Percentiles rank a stretch among this genome's conserved stretches.
phyloP scores from a whole-genome alignment of 2,888 invertebrate species.

The Machimus rusticus region DNA sequence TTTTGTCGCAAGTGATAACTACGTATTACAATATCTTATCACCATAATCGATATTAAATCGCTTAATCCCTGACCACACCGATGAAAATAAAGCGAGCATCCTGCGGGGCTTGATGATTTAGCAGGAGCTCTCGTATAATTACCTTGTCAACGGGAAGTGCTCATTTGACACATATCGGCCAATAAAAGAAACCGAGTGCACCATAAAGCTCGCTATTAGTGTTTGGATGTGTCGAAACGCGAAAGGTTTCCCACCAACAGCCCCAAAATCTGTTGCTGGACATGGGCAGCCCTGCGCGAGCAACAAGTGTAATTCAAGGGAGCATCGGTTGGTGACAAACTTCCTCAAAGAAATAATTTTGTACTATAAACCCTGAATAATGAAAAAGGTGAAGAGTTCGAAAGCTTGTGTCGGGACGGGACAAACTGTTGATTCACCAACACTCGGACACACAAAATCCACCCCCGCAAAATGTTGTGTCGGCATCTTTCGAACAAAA shows the following conservation, averaged over 20 bases:
- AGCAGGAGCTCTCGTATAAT: not conserved
- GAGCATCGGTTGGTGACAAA: not conserved
- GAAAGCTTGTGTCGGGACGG: not conserved
- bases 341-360: not conserved
- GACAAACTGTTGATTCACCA: conserved; percentile 11
- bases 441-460: not conserved
- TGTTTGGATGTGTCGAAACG: not conserved
- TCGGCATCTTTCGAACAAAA: not conserved
- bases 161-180: not conserved
- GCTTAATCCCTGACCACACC: not conserved
- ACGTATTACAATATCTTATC: not conserved
- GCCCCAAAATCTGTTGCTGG: not conserved
- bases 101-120: not conserved
- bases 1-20: not conserved
- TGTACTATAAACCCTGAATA: not conserved
- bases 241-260: not conserved
- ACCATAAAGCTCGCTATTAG: conserved; percentile 32
- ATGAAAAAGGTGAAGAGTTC: not conserved
- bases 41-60: not conserved
- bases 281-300: conserved; percentile 25
- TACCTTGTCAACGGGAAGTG: not conserved
- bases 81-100: not conserved
- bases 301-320: conserved; percentile 40
- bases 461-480: not conserved
- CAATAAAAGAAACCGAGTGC: conserved; percentile 42